Evolutionary conservation across 2,797 vertebrate species (phyloP), one percentile per base, ranked within the genome.

Genomic region (Bryconaethiops microstoma): DNA sequence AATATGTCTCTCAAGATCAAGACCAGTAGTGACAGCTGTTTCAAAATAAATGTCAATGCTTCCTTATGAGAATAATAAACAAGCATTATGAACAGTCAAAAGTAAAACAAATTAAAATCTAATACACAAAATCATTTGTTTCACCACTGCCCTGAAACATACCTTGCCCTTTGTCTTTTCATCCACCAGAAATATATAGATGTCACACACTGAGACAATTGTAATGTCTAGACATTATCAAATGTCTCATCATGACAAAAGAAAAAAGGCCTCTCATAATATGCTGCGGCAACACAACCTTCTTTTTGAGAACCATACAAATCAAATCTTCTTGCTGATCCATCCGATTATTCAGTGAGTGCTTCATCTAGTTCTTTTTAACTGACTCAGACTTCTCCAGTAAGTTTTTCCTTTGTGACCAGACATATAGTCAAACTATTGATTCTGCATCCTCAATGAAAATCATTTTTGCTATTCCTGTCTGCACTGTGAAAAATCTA

Each of bases 201-300:
- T 73, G 64, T 16, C 52, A 82, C 48, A 60, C 29, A 73, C 7
- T 76, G 35, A 73, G 68, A 69, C 59, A 60, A 69, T 50, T 63
- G 59, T 25, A 65, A 71, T 69, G 48, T 81, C 74, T 64, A 76
- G 64, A 84, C 71, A 73, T 82, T 35, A 80, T 78, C 78, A 80
- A 76, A 80, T 72, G 54, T 39, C 52, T 62, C 59, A 76, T 84
- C 52, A 76, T 76, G 75, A 50, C 23, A 75, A 72, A 81, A 67
- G 45, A 62, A 50, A 78, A 75, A 62, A 74, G 69, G 54, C 40
- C 45, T 70, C 48, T 67, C 57, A 74, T 60, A 71, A 59, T 65
- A 59, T 70, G 19, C n/a, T 12, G 39, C 48, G 42, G 25, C 40
- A 71, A 73, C 21, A 65, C 42, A n/a, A 40, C 25, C 60, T 77